Percentiles rank a stretch among this genome's conserved stretches.
Evolutionary conservation across 2,888 invertebrate genomes (phyloP).

Genomic region (Eilema caniola): DNA sequence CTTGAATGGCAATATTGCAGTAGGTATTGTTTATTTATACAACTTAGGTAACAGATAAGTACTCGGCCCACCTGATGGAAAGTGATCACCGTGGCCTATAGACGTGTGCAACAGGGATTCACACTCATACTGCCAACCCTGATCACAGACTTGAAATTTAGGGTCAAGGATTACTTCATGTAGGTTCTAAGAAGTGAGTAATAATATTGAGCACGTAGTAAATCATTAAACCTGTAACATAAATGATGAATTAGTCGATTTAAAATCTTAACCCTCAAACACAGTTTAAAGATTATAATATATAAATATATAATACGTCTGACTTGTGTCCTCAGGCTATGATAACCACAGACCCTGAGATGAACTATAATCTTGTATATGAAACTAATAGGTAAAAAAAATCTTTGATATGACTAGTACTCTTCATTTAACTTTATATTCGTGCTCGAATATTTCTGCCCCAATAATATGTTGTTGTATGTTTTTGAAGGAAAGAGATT

Average conservation of each 20-base stretch:
- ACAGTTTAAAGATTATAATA: neutral
- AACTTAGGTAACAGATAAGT: too few relatives aligned
- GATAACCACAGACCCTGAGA: neutral
- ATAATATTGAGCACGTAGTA: neutral
- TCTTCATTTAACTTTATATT: neutral
- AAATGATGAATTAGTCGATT: too few relatives aligned
- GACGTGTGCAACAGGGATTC: too few relatives aligned
- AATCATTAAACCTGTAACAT: neutral
- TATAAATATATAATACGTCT: too few relatives aligned
- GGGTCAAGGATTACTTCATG: neutral
- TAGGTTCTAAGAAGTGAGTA: neutral
- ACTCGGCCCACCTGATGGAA: too few relatives aligned
- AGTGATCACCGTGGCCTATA: too few relatives aligned
- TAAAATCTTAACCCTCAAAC: neutral
- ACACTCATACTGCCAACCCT: too few relatives aligned
- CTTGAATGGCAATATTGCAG: too few relatives aligned
- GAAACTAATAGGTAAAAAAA: neutral
- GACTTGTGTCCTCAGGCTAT: neutral
- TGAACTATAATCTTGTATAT: neutral
- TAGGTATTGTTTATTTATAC: too few relatives aligned
- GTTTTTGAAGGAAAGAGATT: neutral
- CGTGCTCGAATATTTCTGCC: neutral
- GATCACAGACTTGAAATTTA: neutral
- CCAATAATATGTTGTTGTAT: conserved; percentile 1
- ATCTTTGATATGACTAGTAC: neutral